phyloP scores from a whole-genome alignment of 2,113 vertebrate genomes.

The Atlantisia rogersi region DNA sequence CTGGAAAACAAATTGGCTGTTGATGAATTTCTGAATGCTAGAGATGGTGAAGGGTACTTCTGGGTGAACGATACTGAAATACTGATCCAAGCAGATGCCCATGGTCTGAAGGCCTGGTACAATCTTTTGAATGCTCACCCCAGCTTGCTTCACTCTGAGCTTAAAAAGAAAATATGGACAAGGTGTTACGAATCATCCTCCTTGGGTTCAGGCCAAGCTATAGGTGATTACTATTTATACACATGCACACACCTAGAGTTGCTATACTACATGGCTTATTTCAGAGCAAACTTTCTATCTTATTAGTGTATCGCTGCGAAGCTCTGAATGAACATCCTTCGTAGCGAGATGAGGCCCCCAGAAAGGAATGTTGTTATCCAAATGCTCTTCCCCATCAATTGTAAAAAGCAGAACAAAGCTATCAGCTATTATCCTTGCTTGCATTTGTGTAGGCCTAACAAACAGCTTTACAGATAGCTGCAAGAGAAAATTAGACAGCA shows the following conservation, averaged over 20 bases:
- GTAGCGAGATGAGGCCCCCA: background rate
- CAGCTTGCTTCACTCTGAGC: slow-evolving; percentile 75
- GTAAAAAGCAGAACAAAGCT: background rate
- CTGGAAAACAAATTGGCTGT: slow-evolving; percentile 79
- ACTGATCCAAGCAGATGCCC: slow-evolving; percentile 74
- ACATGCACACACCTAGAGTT: background rate
- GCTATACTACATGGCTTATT: background rate
- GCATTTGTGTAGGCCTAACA: background rate
- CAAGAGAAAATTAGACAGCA: background rate
- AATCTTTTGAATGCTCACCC: slow-evolving; percentile 79
- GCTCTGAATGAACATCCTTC: background rate
- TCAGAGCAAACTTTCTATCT: background rate
- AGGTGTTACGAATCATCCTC: background rate
- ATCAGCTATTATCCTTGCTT: background rate
- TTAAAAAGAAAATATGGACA: slow-evolving; percentile 32
- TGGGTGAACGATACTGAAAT: slow-evolving; percentile 75
- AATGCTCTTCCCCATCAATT: background rate
- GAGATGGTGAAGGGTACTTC: slow-evolving; percentile 77
- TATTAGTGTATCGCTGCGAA: background rate
- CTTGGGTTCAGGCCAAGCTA: background rate
- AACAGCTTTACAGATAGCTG: background rate
- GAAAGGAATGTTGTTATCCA: background rate
- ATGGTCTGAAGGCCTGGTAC: slow-evolving; percentile 74
- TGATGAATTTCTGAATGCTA: slow-evolving; percentile 79
- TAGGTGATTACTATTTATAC: background rate